These are phyloP conservation scores for Rhyacophila evoluta DNA, from an alignment of 2,888 invertebrate species.

Conservation along the genomic window DNA sequence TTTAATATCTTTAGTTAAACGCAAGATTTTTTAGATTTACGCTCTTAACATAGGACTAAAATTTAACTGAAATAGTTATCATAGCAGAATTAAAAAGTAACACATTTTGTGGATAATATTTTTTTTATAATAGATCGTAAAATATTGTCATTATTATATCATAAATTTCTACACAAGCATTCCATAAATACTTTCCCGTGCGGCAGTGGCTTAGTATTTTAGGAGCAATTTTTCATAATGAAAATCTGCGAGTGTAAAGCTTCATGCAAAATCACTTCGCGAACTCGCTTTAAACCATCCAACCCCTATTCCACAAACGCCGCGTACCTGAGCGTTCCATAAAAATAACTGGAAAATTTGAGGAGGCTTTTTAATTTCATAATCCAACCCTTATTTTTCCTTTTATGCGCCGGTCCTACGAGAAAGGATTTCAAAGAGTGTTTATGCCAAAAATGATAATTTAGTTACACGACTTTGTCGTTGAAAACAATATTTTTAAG, in stretches of 20 bases:
- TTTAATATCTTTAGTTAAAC: too few relatives aligned
- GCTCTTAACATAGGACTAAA: too few relatives aligned
- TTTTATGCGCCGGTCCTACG: background rate
- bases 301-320: background rate
- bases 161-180: too few relatives aligned
- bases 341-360: slow-evolving; percentile 39
- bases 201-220: background rate
- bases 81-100: too few relatives aligned
- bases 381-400: slow-evolving; percentile 41
- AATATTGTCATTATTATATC: too few relatives aligned
- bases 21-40: too few relatives aligned
- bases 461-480: background rate
- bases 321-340: slow-evolving; percentile 36
- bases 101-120: too few relatives aligned
- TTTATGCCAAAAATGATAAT: slow-evolving; percentile 12
- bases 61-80: too few relatives aligned
- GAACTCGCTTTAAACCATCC: background rate
- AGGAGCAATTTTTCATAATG: slow-evolving; percentile 17
- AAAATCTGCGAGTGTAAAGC: slow-evolving; percentile 28
- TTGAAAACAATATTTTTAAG: too few relatives aligned
- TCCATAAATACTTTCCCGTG: background rate
- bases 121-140: too few relatives aligned
- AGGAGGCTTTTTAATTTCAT: slow-evolving; percentile 51
- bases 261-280: slow-evolving; percentile 17
- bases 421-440: slow-evolving; percentile 26